These are phyloP conservation scores for Parnassius apollo DNA, from an alignment of 2,888 invertebrate genomes.

Conservation along the genomic window DNA sequence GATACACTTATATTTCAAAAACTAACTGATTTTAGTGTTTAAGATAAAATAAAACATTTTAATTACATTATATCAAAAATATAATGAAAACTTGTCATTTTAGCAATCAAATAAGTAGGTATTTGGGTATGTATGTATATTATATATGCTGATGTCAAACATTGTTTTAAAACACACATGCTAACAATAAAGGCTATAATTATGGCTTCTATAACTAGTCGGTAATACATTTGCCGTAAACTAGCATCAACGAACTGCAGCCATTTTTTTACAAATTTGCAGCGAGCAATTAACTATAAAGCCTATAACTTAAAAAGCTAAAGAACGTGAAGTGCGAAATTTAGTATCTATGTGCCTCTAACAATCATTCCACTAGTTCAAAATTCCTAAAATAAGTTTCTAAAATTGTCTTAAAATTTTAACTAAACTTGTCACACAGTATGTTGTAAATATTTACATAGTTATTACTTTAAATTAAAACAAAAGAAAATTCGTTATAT, in stretches of 20 bases:
- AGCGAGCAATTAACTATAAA: conserved; percentile 2
- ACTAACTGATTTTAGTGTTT: background rate
- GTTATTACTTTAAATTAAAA: background rate
- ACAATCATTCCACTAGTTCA: background rate
- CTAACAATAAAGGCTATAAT: background rate
- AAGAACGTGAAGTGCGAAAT: conserved; percentile 3
- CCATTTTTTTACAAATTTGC: background rate
- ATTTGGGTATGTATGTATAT: too few relatives aligned
- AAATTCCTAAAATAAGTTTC: conserved; percentile 15
- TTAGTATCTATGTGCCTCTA: conserved; percentile 11
- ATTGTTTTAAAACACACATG: background rate
- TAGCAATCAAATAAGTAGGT: background rate
- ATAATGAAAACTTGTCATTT: background rate
- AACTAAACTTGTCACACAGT: conserved; percentile 13
- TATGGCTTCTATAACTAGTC: conserved; percentile 7
- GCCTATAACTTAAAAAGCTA: conserved; percentile 11
- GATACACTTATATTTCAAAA: background rate
- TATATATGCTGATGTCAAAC: conserved; percentile 7
- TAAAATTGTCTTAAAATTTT: conserved; percentile 22
- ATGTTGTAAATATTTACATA: background rate
- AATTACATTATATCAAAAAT: too few relatives aligned
- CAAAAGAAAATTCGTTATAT: background rate
- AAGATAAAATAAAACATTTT: too few relatives aligned
- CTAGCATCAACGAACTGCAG: conserved; percentile 18
- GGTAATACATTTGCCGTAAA: conserved; percentile 4